Evolutionary conservation across 2,113 vertebrate genomes (phyloP), one percentile per base, ranked within the genome.

Genomic region (Psilopogon haemacephalus): DNA sequence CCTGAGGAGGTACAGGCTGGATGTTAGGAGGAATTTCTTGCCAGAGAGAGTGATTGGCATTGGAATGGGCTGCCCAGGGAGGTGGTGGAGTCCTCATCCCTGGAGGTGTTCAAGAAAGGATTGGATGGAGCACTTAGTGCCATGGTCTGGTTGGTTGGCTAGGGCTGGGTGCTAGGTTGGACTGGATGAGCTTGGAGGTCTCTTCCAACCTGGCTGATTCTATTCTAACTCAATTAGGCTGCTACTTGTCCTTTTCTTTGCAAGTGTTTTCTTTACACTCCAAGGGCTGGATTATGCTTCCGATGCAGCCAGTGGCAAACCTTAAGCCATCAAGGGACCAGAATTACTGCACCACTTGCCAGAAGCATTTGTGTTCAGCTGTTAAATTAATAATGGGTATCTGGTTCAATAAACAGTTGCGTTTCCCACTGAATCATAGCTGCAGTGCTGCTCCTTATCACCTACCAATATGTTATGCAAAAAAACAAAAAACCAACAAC

Each of bases 361-460:
- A 96, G 96, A 91, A 96, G 96, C 85, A 0, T 95, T 96, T 91
- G 87, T 95, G 32, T 95, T 89, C 69, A 9, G 85, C 93, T 95
- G 91, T 94, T 96, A 96, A 96, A 96, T 95, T 96, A 96, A 95
- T 96, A 96, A 96, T 96, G 85, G 94, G 69, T 92, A 96, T 89
- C 93, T 89, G 93, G 95, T 96, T 96, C 95, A 95, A 96, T 94
- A 96, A 95, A 95, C 96, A 96, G 72, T 96, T 91, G 75, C 85
- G 64, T 92, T 95, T 96, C 84, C 77, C 90, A 92, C 93, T 92
- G 90, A 87, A 82, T 27, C 92, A 50, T 89, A 94, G 91, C 84
- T 83, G 56, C 40, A n/a, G 78, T 54, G 62, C 56, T 95, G 85
- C 65, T 93, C 86, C 89, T 85, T 95, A 85, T 89, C 94, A 83